Evolutionary conservation across 2,113 vertebrate species (phyloP).

Genomic region (Macaca fascicularis): T2T-MFA8v1.1 NC_088375.1:63087501-63088000

Average conservation of each 20-base stretch:
- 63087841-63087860: background rate
- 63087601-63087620: too few species aligned
- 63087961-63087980: conserved; percentile 40
- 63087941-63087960: background rate
- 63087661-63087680: background rate
- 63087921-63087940: background rate
- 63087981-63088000: conserved; percentile 46
- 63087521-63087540: too few species aligned
- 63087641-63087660: background rate
- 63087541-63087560: too few species aligned
- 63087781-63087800: background rate
- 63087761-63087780: background rate
- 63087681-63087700: background rate
- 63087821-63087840: background rate
- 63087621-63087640: background rate
- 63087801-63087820: background rate
- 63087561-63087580: too few species aligned
- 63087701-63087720: background rate
- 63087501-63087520: too few species aligned
- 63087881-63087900: background rate
- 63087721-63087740: background rate
- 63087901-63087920: background rate
- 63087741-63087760: background rate
- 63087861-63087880: background rate
- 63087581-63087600: background rate